Evolutionary conservation across 1,140 invertebrate genomes (phyloP).

Genomic region (Sarcophaga peregrina): DNA sequence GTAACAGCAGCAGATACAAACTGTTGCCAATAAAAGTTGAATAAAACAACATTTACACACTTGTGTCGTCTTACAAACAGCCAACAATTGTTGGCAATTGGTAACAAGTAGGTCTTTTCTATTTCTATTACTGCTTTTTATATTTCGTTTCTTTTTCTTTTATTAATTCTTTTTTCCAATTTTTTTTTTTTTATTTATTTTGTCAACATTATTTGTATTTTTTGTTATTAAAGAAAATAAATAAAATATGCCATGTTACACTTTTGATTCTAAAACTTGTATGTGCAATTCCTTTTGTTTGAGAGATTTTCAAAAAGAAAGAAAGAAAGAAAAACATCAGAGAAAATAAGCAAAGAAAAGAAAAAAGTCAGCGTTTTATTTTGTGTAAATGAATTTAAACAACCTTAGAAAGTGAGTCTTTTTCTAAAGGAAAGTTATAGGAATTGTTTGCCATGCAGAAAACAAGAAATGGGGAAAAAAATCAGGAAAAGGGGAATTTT

Average conservation of each 20-base stretch:
- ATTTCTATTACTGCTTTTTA: constrained; percentile 7
- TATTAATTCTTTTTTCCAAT: not conserved
- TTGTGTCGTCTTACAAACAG: not conserved
- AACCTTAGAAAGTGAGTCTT: constrained; percentile 14
- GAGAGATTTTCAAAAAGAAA: not conserved
- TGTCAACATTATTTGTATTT: no score
- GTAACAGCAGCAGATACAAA: not conserved
- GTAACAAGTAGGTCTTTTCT: constrained; percentile 14
- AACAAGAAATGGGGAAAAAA: no score
- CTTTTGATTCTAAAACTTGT: constrained; percentile 2
- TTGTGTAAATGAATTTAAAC: not conserved
- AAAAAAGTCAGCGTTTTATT: no score
- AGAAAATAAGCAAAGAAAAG: no score
- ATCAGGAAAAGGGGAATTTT: no score
- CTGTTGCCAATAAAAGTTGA: no score
- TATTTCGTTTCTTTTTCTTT: not conserved
- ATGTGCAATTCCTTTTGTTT: not conserved
- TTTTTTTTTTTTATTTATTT: no score
- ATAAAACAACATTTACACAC: not conserved
- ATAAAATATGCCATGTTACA: constrained; percentile 15
- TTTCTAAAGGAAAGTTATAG: not conserved
- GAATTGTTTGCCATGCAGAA: not conserved
- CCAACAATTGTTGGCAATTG: constrained; percentile 5
- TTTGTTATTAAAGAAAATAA: no score
- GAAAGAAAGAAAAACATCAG: not conserved